Percentiles rank a stretch among this genome's conserved stretches.
These are phyloP conservation scores for Paratrypauchen microcephalus DNA, from an alignment of 2,797 vertebrate genomes.

Conservation along the genomic window DNA sequence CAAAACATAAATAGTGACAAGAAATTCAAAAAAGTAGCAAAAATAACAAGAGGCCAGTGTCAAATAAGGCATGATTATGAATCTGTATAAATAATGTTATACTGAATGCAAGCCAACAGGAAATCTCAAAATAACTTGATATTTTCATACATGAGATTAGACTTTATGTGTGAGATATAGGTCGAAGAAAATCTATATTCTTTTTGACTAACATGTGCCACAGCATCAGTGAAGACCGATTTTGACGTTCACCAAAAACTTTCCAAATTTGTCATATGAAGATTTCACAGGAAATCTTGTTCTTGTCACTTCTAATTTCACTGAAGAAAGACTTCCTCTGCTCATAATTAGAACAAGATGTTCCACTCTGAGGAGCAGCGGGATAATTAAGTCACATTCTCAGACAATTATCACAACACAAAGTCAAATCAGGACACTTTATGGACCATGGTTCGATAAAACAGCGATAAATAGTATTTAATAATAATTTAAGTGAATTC, in stretches of 20 bases:
- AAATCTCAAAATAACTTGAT: too few relatives aligned
- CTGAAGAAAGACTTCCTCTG: constrained; percentile 67
- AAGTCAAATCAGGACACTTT: not conserved
- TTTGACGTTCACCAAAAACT: not conserved
- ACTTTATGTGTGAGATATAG: not conserved
- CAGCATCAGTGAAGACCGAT: not conserved
- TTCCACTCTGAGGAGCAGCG: constrained; percentile 59
- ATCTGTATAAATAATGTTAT: too few relatives aligned
- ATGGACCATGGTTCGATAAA: not conserved
- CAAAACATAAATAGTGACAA: too few relatives aligned
- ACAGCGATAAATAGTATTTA: not conserved
- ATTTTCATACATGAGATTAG: too few relatives aligned
- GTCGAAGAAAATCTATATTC: not conserved
- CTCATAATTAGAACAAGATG: constrained; percentile 81
- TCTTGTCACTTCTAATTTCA: constrained; percentile 80
- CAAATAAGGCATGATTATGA: too few relatives aligned
- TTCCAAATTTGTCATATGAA: not conserved
- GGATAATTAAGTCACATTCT: constrained; percentile 68
- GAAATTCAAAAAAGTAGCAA: too few relatives aligned
- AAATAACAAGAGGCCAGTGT: too few relatives aligned
- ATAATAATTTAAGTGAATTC: not conserved
- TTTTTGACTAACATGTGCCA: not conserved
- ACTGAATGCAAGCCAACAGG: too few relatives aligned
- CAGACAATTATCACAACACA: constrained; percentile 29
- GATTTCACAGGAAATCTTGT: constrained; percentile 44